These are phyloP conservation scores for Hipparchia semele DNA, from an alignment of 2,888 invertebrate genomes.

Conservation along the genomic window DNA sequence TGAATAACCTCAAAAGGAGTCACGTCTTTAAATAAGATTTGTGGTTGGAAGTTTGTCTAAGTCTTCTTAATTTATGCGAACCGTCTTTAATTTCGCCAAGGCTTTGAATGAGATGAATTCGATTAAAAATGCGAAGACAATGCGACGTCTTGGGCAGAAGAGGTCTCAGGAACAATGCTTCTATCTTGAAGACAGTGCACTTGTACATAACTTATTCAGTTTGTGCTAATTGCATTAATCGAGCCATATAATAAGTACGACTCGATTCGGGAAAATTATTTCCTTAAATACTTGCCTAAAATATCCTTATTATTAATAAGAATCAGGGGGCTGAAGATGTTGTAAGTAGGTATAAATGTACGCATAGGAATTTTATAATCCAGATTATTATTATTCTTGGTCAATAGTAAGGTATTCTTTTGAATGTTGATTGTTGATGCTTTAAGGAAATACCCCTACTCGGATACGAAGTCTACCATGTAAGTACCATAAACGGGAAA, in stretches of 20 bases:
- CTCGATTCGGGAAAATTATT: too few relatives aligned
- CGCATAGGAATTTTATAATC: too few relatives aligned
- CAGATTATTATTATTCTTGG: too few relatives aligned
- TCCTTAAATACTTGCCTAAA: too few relatives aligned
- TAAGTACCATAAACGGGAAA: too few relatives aligned
- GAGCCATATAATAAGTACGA: background rate
- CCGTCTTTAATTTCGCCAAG: constrained; percentile 68
- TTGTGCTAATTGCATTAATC: constrained; percentile 11
- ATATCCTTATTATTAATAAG: too few relatives aligned
- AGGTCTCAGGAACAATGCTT: constrained; percentile 54
- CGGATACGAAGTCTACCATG: background rate
- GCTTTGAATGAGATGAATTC: constrained; percentile 59
- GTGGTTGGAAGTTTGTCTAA: constrained; percentile 65
- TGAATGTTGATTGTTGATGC: too few relatives aligned
- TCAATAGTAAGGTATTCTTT: too few relatives aligned
- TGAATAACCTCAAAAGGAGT: constrained; percentile 31
- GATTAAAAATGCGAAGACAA: constrained; percentile 71
- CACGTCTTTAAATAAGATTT: constrained; percentile 67
- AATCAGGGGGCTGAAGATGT: too few relatives aligned
- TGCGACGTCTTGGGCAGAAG: constrained; percentile 51
- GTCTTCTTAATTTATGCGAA: constrained; percentile 75
- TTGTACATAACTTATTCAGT: constrained; percentile 20
- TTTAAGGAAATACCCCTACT: too few relatives aligned
- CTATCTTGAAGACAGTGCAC: constrained; percentile 44
- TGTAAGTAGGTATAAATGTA: too few relatives aligned